Evolutionary conservation across 2,113 vertebrate species (phyloP).

Genomic region (Rhynchopsitta pachyrhyncha): DNA sequence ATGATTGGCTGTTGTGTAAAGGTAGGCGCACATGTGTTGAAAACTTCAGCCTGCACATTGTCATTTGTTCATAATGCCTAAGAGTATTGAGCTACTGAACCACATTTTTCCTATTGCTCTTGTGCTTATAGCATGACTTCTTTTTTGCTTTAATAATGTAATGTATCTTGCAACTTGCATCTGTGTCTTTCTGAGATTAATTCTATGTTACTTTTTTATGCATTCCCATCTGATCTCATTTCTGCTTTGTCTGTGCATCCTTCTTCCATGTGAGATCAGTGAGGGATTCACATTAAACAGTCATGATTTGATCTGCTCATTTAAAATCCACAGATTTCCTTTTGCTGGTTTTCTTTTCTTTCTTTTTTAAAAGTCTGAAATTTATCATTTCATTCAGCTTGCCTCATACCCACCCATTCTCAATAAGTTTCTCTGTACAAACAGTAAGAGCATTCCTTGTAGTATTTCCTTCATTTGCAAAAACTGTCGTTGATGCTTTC

Average conservation of each 20-base stretch:
- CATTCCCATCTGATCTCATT: neutral
- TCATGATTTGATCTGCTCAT: neutral
- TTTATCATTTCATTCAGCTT: neutral
- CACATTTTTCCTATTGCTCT: neutral
- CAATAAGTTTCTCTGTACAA: neutral
- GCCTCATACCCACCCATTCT: neutral
- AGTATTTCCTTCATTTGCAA: neutral
- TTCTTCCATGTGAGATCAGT: neutral
- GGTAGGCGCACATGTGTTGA: rapidly evolving
- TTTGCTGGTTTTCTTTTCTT: neutral
- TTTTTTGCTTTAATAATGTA: neutral
- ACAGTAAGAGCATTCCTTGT: neutral
- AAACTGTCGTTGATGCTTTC: neutral
- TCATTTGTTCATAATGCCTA: neutral
- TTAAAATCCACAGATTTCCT: neutral
- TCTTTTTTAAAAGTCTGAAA: neutral
- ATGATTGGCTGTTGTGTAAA: neutral
- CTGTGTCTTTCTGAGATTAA: neutral
- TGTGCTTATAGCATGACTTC: neutral
- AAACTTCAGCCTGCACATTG: neutral
- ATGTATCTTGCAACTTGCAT: neutral
- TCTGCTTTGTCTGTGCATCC: neutral
- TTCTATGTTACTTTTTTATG: neutral
- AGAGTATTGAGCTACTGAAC: neutral
- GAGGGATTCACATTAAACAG: neutral